These are phyloP conservation scores for Aurelia aurita DNA, from an alignment of 30 jellyfish, hydroid and myxozoan genomes.

Conservation along the genomic window DNA sequence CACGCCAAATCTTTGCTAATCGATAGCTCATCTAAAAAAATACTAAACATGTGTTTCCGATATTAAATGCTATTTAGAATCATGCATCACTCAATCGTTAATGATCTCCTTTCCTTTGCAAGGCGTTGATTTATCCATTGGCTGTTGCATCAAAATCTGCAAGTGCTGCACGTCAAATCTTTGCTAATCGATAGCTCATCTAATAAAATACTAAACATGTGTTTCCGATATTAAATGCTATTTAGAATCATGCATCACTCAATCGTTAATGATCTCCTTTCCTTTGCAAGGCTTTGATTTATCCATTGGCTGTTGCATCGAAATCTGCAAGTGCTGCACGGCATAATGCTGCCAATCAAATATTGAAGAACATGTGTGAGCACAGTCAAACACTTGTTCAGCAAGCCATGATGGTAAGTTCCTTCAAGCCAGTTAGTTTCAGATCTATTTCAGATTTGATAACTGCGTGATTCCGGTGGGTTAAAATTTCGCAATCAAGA, in stretches of 20 bases:
- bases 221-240: not conserved
- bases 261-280: not conserved
- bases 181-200: no score
- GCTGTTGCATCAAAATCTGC: no score
- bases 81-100: not conserved
- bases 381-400: conserved; percentile 94
- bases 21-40: no score
- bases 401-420: conserved; percentile 97
- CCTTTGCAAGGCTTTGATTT: conserved; percentile 88
- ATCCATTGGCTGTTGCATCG: conserved; percentile 97
- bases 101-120: not conserved
- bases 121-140: no score
- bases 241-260: not conserved
- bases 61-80: not conserved
- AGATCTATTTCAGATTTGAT: no score
- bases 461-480: no score
- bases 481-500: no score
- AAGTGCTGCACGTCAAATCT: no score
- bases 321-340: conserved; percentile 92
- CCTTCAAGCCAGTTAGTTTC: no score
- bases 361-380: conserved; percentile 88
- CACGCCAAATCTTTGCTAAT: no score
- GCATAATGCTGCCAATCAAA: conserved; percentile 89
- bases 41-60: not conserved
- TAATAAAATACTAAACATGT: not conserved